Conservation (phyloP, 1,140 invertebrate genomes). For the Dreissena polymorpha region DNA sequence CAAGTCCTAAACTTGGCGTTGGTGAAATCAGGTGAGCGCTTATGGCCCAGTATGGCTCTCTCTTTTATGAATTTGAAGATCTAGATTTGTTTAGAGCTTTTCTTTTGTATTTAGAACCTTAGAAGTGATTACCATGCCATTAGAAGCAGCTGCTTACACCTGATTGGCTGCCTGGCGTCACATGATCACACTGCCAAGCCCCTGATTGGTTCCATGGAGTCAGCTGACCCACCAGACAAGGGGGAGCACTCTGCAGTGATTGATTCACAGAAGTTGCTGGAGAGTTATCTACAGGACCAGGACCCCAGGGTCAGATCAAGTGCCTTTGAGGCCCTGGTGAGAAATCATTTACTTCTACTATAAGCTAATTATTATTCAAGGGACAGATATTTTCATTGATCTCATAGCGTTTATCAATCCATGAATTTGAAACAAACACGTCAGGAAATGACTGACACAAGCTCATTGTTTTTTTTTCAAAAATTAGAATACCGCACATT, state of each 20-base stretch:
- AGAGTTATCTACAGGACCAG: slow-evolving; percentile 82
- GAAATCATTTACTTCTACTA: slow-evolving; percentile 65
- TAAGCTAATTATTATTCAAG: not conserved
- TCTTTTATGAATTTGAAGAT: too few relatives aligned
- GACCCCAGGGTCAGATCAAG: slow-evolving; percentile 94
- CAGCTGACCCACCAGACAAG: slow-evolving; percentile 17
- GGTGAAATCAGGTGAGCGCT: too few relatives aligned
- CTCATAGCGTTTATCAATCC: not conserved
- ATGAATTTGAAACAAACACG: not conserved
- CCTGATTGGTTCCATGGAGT: not conserved
- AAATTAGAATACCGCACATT: too few relatives aligned
- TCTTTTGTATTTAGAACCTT: slow-evolving; percentile 81
- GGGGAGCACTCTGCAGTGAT: slow-evolving; percentile 11
- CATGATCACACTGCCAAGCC: not conserved
- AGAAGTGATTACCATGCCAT: slow-evolving; percentile 88
- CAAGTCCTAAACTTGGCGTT: too few relatives aligned
- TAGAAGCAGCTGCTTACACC: slow-evolving; percentile 88
- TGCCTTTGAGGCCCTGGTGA: slow-evolving; percentile 91
- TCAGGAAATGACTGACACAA: too few relatives aligned
- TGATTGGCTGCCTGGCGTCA: slow-evolving; percentile 81
- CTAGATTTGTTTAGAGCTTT: too few relatives aligned
- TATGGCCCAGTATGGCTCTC: too few relatives aligned
- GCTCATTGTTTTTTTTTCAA: too few relatives aligned
- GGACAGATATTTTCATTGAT: not conserved
- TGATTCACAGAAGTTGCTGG: slow-evolving; percentile 63